Base-by-base conservation (phyloP, 2,113 vertebrate species). In the Catagonus wagneri region DNA sequence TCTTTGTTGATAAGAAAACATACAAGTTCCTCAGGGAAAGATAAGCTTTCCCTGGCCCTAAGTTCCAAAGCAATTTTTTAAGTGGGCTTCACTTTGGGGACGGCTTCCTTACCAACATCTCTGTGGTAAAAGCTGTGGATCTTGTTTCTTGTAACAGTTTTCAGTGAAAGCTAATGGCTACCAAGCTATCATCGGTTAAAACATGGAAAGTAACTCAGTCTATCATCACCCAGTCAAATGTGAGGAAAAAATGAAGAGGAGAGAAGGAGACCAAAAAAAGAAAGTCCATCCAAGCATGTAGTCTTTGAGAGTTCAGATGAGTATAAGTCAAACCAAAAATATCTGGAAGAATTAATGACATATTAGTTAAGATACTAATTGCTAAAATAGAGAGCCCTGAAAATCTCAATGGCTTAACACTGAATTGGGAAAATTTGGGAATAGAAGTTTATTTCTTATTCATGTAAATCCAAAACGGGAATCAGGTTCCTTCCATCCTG, bases 1-100 rank as follows among this genome's bases (percentile, higher is more conserved):
- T 90, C 89, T 93, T 96, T 97, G 96, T 90, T 97, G 89, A 96
- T 96, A 96, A 96, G 69, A 98, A 94, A 96, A 89, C 34, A 95
- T 74, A 80, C 83, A 96, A 95, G 89, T 95, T 98, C 93, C 96
- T 97, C 36, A 80, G 25, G 19, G 91, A 61, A 96, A 97, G 86
- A 96, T 94, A 93, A 97, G 34, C 15, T 83, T 84, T 96, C 94
- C 96, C 89, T 95, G 93, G 52, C 86, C 83, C n/a, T 79, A 44
- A 86, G 32, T 83, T 83, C 91, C 71, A 93, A 85, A 90, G 95
- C 78, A 84, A 56, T 69, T 90, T 65, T 91, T 96, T 74, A 96
- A 93, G 94, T 97, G 89, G 36, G 60, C 44, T 94, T 95, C 69
- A 71, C 29, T 16, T 3, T 76, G 27, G 75, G 17, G 22, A 71